Evolutionary conservation across 2,797 vertebrate species (phyloP).

Genomic region (Stomatorhinus walkeri): DNA sequence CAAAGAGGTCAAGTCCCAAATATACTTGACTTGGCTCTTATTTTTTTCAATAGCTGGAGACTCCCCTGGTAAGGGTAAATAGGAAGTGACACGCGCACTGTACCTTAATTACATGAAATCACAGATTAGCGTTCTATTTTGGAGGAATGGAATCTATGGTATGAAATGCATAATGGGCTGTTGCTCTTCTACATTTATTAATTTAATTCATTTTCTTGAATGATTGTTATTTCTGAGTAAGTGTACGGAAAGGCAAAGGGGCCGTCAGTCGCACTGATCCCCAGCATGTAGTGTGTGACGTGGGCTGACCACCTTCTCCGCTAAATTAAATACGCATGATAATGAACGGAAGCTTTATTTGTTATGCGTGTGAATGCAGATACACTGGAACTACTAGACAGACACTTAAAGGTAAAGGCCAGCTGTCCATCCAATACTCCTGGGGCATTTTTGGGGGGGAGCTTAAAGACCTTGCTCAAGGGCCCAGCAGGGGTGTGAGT

Average conservation of each 20-base stretch:
- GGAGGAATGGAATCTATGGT: neutral
- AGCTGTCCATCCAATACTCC: neutral
- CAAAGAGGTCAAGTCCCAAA: too few relatives aligned
- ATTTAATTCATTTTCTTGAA: neutral
- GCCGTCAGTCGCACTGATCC: neutral
- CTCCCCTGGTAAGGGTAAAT: neutral
- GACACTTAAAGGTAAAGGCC: neutral
- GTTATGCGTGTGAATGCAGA: neutral
- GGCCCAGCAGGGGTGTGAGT: neutral
- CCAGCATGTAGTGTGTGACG: neutral
- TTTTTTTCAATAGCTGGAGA: too few relatives aligned
- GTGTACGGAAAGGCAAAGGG: neutral
- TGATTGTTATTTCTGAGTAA: neutral
- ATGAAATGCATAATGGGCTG: neutral
- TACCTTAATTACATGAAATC: neutral
- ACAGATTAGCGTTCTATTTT: neutral
- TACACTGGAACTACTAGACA: neutral
- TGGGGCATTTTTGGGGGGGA: neutral
- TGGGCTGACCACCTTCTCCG: neutral
- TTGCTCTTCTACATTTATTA: neutral
- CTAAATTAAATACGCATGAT: neutral
- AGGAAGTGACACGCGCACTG: neutral
- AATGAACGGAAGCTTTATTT: neutral
- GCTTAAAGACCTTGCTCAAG: neutral
- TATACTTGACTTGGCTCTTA: too few relatives aligned